phyloP scores from a whole-genome alignment of 1,140 invertebrate genomes.

The Drosophila mojavensis region DNA sequence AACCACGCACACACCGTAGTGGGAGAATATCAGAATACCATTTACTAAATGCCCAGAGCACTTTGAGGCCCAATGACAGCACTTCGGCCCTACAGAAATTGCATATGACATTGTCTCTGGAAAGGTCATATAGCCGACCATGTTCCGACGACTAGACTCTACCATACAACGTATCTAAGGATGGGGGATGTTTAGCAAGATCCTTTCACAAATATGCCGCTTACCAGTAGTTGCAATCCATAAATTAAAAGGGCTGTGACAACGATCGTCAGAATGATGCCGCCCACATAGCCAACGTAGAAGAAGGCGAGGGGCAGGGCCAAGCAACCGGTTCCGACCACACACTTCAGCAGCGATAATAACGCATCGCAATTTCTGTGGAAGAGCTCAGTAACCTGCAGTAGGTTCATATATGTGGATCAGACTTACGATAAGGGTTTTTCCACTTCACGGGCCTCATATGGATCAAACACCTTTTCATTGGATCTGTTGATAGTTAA shows the following conservation, averaged over 20 bases:
- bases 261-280: slow-evolving; percentile 9
- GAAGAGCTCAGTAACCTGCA: neutral
- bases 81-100: slow-evolving; percentile 36
- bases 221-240: slow-evolving; percentile 51
- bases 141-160: slow-evolving; percentile 33
- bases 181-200: neutral
- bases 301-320: slow-evolving; percentile 46
- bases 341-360: slow-evolving; percentile 39
- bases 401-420: no score
- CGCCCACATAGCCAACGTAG: slow-evolving; percentile 27
- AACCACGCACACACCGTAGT: slow-evolving; percentile 47
- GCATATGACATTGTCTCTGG: slow-evolving; percentile 37
- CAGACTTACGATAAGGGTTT: slow-evolving; percentile 42
- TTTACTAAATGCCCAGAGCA: slow-evolving; percentile 29
- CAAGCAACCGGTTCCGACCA: slow-evolving; percentile 48
- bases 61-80: slow-evolving; percentile 9
- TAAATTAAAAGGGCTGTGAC: slow-evolving; percentile 30
- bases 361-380: slow-evolving; percentile 32
- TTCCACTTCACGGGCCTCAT: slow-evolving; percentile 34
- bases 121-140: slow-evolving; percentile 38
- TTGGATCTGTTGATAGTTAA: no score
- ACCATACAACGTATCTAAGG: slow-evolving; percentile 49
- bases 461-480: slow-evolving; percentile 32
- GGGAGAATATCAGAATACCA: slow-evolving; percentile 14
- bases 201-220: neutral